Conservation (phyloP, 2,797 vertebrate genomes). For the Girardinus metallicus region DNA sequence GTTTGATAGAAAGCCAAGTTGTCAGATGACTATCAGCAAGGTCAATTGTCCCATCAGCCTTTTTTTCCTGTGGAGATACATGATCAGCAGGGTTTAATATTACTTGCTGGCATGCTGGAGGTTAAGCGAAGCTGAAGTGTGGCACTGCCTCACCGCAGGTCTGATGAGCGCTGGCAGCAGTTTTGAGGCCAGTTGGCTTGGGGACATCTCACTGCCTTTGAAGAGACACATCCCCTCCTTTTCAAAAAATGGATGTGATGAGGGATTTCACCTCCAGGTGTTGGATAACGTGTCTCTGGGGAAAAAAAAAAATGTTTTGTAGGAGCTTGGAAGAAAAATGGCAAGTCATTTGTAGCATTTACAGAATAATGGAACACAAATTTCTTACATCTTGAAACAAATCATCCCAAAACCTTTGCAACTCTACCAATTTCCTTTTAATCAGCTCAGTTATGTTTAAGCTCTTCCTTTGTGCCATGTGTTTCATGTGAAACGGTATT, state of each 20-base stretch:
- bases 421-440: neutral
- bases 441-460: neutral
- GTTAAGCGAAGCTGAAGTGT: constrained; percentile 1
- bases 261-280: constrained; percentile 1
- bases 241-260: constrained; percentile 6
- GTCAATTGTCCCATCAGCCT: constrained; percentile 15
- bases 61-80: constrained; percentile 3
- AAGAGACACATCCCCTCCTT: constrained; percentile 1
- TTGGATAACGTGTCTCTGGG: neutral
- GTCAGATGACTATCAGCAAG: constrained; percentile 10
- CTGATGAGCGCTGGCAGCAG: constrained; percentile 6
- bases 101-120: constrained; percentile 6
- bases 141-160: neutral
- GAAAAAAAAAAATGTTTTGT: neutral
- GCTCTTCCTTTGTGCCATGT: neutral
- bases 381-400: neutral
- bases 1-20: constrained; percentile 15
- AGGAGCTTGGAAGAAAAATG: neutral
- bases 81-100: constrained; percentile 20
- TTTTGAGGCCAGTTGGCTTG: neutral
- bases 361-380: neutral
- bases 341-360: neutral
- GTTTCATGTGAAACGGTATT: neutral
- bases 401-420: neutral
- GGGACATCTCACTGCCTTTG: neutral